Evolutionary conservation across 2,113 vertebrate species (phyloP).

Genomic region (Dryoscopus gambensis): DNA sequence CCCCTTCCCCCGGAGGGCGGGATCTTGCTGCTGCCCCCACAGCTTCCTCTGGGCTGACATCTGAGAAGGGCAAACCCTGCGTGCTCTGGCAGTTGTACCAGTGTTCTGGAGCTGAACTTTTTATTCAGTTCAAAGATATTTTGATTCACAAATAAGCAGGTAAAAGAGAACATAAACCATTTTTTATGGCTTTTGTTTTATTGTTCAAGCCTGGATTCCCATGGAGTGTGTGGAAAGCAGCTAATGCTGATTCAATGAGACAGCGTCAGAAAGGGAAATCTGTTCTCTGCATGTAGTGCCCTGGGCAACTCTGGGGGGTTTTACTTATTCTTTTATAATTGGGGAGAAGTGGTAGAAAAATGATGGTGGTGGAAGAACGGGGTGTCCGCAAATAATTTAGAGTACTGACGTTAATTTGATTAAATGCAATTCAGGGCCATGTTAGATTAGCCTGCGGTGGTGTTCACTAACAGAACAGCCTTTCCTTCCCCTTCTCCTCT

Average conservation of each 20-base stretch:
- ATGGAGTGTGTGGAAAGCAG: slow-evolving; percentile 11
- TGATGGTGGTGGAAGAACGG: not conserved
- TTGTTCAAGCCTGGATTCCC: slow-evolving; percentile 37
- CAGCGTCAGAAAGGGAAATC: slow-evolving; percentile 42
- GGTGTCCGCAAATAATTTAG: not conserved
- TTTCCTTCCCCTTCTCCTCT: not conserved
- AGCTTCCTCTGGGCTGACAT: not conserved
- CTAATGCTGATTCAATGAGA: slow-evolving; percentile 54
- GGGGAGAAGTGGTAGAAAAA: not conserved
- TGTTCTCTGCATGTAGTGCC: slow-evolving; percentile 26
- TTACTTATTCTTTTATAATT: not conserved
- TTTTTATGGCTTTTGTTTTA: not conserved
- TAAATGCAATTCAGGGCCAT: not conserved
- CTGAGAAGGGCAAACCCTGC: not conserved
- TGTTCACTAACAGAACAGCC: fast-evolving
- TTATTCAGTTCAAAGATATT: not conserved
- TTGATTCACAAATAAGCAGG: slow-evolving; percentile 12
- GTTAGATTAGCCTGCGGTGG: not conserved
- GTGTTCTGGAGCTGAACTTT: not conserved
- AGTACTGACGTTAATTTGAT: slow-evolving; percentile 5
- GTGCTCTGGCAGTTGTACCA: not conserved
- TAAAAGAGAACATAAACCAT: not conserved
- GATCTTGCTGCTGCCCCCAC: not conserved
- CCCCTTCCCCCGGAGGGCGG: not conserved
- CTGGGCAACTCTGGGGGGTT: not conserved